phyloP scores from a whole-genome alignment of 2,113 vertebrate species.

The Paramisgurnus dabryanus region DNA sequence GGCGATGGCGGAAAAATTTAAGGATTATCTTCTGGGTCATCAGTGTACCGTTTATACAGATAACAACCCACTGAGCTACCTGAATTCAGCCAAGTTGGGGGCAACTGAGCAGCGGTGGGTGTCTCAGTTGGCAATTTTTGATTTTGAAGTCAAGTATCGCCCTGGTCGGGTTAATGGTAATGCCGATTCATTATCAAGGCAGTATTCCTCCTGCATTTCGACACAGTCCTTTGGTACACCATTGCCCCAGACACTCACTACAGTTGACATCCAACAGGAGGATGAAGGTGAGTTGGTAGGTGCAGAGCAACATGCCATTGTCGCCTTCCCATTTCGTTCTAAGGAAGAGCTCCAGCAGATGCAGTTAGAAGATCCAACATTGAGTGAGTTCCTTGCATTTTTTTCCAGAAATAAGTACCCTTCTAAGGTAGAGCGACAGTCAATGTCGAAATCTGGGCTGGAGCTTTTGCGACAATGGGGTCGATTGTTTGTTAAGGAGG shows the following conservation, averaged over 20 bases:
- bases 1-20: constrained; percentile 33
- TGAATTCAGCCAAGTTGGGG: constrained; percentile 17
- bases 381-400: not conserved
- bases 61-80: constrained; percentile 24
- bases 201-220: not conserved
- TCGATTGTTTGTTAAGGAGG: not conserved
- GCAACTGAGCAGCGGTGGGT: constrained; percentile 30
- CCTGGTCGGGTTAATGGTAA: constrained; percentile 32
- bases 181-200: constrained; percentile 14
- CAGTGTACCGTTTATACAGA: constrained; percentile 25
- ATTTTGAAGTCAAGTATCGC: constrained; percentile 31
- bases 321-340: not conserved
- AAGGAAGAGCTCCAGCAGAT: constrained; percentile 1
- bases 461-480: not conserved
- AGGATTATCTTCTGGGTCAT: constrained; percentile 19
- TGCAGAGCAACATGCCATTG: not conserved
- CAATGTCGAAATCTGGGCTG: not conserved
- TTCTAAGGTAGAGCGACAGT: not conserved
- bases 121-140: not conserved
- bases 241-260: not conserved
- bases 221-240: not conserved
- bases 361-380: not conserved
- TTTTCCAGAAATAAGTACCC: not conserved
- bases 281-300: not conserved
- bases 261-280: not conserved